Evolutionary conservation across 2,797 vertebrate genomes (phyloP).

Genomic region (Aulostomus chinensis): DNA sequence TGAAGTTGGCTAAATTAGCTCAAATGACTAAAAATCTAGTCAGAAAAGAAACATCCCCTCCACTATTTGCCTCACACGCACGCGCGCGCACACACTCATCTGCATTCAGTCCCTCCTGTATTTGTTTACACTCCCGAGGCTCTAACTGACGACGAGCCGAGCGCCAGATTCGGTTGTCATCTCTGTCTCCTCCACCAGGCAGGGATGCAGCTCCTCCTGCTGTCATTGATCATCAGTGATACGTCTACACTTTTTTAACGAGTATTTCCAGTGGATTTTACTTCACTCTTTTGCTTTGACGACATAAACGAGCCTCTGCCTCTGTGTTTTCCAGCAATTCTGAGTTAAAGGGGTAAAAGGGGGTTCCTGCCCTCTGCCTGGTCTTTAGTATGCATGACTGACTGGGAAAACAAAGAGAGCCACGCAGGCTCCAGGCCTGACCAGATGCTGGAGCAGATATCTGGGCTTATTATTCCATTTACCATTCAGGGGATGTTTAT

Average conservation of each 20-base stretch:
- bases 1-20: conserved; percentile 76
- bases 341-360: conserved; percentile 53
- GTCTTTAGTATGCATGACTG: conserved; percentile 50
- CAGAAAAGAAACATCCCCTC: conserved; percentile 49
- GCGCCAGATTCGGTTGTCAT: too few species aligned
- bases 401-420: conserved; percentile 43
- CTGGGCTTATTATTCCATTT: conserved; percentile 34
- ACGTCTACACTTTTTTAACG: too few species aligned
- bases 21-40: conserved; percentile 62
- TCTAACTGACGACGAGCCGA: conserved; percentile 26
- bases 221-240: conserved; percentile 2
- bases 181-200: too few species aligned
- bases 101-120: conserved; percentile 35
- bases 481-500: conserved; percentile 12
- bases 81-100: conserved; percentile 10
- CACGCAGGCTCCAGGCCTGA: conserved; percentile 5
- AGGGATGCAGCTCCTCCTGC: too few species aligned
- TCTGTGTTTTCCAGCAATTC: conserved; percentile 30
- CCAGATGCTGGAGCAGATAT: conserved; percentile 57
- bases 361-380: conserved; percentile 37
- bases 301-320: background rate
- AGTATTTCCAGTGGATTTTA: too few species aligned
- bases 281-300: too few species aligned
- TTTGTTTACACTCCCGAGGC: conserved; percentile 53
- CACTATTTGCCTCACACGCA: conserved; percentile 7